Evolutionary conservation across 1,140 invertebrate genomes (phyloP).

Genomic region (Zophobas morio): DNA sequence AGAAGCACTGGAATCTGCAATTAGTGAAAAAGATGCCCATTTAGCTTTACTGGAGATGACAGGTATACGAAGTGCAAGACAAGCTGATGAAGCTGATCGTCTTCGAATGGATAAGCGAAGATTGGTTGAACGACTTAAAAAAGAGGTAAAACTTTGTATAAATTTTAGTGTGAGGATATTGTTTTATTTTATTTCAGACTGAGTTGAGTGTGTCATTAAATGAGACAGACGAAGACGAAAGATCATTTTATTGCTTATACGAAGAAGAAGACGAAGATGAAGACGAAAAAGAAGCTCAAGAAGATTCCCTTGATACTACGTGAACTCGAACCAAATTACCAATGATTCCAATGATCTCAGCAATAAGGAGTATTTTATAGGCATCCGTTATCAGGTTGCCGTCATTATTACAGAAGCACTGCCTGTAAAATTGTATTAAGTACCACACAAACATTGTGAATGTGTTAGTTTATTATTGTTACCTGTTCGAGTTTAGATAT

Average conservation of each 20-base stretch:
- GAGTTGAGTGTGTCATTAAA: constrained; percentile 60
- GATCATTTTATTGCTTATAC: constrained; percentile 41
- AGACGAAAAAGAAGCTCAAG: constrained; percentile 51
- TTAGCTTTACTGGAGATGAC: constrained; percentile 87
- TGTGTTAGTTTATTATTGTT: constrained; percentile 56
- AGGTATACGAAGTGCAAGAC: constrained; percentile 76
- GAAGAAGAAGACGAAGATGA: constrained; percentile 52
- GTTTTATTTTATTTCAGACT: constrained; percentile 55
- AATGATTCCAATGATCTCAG: constrained; percentile 57
- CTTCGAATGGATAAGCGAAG: constrained; percentile 75
- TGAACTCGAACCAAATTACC: constrained; percentile 44
- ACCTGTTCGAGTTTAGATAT: constrained; percentile 58
- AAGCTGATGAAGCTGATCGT: constrained; percentile 76
- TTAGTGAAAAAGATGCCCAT: constrained; percentile 90
- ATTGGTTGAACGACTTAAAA: constrained; percentile 78
- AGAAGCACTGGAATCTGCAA: constrained; percentile 84
- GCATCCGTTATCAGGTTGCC: constrained; percentile 8
- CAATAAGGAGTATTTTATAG: constrained; percentile 55
- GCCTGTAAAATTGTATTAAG: constrained; percentile 45
- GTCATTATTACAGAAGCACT: constrained; percentile 42
- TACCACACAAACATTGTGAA: constrained; percentile 52
- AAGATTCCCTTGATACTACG: constrained; percentile 36
- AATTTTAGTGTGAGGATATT: not conserved
- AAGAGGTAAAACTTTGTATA: constrained; percentile 72
- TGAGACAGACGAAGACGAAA: constrained; percentile 54